Percentiles rank a stretch among this genome's conserved stretches.
Evolutionary conservation across 2,888 invertebrate genomes (phyloP).

Genomic region (Imbricaverruca yamaguchii): DNA sequence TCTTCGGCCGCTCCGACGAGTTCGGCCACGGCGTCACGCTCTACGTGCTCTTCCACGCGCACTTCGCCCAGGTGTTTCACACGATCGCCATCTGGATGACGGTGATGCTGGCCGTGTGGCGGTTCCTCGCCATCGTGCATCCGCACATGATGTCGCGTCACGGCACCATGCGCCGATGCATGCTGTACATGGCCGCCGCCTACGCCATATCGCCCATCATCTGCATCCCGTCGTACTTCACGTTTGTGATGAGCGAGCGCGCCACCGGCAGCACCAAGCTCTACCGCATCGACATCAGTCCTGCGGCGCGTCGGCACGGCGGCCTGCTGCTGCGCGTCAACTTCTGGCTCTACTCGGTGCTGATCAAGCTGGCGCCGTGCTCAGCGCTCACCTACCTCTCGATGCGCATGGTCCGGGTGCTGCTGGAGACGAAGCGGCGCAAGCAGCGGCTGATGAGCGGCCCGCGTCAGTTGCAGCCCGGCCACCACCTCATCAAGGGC

Average conservation of each 20-base stretch:
- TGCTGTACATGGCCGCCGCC: constrained; percentile 64
- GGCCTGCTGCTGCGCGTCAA: constrained; percentile 50
- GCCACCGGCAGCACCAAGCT: not conserved
- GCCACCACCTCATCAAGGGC: constrained; percentile 23
- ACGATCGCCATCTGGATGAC: constrained; percentile 91
- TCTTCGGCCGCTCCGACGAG: constrained; percentile 41
- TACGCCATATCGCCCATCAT: constrained; percentile 75
- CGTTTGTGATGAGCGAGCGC: constrained; percentile 54
- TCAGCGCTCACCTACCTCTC: constrained; percentile 63
- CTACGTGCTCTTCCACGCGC: constrained; percentile 79
- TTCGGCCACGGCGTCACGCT: constrained; percentile 66
- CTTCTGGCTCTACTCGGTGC: constrained; percentile 86
- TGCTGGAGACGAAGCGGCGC: constrained; percentile 25
- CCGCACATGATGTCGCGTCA: constrained; percentile 72
- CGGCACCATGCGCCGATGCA: constrained; percentile 72
- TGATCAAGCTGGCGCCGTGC: constrained; percentile 86
- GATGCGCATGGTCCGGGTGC: constrained; percentile 31
- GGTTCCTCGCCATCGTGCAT: constrained; percentile 75
- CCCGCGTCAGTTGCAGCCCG: not conserved
- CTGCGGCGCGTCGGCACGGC: constrained; percentile 45
- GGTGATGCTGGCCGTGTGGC: constrained; percentile 84
- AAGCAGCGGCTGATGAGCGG: not conserved
- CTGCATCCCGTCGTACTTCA: constrained; percentile 75
- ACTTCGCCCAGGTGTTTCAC: constrained; percentile 76
- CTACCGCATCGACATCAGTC: constrained; percentile 53